Percentiles rank a stretch among this genome's conserved stretches.
These are phyloP conservation scores for Dynastes tityus DNA, from an alignment of 2,888 invertebrate species.

Conservation along the genomic window DNA sequence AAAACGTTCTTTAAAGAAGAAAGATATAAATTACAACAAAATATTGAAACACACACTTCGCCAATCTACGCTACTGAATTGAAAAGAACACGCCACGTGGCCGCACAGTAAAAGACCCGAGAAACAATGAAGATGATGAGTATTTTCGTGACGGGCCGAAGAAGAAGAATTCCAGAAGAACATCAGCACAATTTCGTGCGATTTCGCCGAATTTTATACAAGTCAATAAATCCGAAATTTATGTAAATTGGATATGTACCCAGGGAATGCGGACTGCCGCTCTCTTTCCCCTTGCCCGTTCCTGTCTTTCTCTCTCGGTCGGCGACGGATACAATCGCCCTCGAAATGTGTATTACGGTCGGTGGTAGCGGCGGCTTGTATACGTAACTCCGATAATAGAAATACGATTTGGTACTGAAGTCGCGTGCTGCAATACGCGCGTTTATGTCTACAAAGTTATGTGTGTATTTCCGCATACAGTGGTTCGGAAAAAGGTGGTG, in stretches of 20 bases:
- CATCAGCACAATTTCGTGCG: slow-evolving; percentile 51
- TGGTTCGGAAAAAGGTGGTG: background rate
- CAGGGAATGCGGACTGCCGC: background rate
- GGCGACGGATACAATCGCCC: slow-evolving; percentile 10
- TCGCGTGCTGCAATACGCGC: slow-evolving; percentile 12
- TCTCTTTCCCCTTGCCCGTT: no score
- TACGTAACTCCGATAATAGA: slow-evolving; percentile 38
- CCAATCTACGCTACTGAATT: no score
- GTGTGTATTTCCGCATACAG: background rate
- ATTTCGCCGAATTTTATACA: slow-evolving; percentile 50
- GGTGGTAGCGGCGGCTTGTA: background rate
- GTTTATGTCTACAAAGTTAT: slow-evolving; percentile 3
- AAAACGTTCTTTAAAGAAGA: no score
- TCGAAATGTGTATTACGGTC: background rate
- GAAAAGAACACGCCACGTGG: no score
- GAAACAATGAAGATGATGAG: no score
- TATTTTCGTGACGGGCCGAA: background rate
- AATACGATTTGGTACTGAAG: slow-evolving; percentile 38
- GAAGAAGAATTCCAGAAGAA: slow-evolving; percentile 22
- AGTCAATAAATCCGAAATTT: slow-evolving; percentile 53
- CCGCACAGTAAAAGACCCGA: no score
- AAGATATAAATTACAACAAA: no score
- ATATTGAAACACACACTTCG: no score
- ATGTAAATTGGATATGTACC: slow-evolving; percentile 50
- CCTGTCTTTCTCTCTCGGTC: no score